These are phyloP conservation scores for Hydropsyche betteni DNA, from an alignment of 2,888 invertebrate species.

Conservation along the genomic window DNA sequence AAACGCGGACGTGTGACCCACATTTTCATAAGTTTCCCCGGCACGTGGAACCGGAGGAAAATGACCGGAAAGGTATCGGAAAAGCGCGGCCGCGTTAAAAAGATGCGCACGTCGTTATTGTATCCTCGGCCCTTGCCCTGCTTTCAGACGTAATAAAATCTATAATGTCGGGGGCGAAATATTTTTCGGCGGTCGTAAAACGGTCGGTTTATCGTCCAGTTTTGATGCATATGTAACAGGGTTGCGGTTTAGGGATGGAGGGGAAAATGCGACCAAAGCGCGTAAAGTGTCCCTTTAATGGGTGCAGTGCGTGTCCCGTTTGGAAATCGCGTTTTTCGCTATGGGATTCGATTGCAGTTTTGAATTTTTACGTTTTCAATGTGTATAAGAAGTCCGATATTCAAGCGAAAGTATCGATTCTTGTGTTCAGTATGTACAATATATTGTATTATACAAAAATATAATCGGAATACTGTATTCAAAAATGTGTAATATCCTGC, in stretches of 20 bases:
- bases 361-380: no score
- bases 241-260: not conserved
- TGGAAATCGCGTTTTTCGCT: no score
- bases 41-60: no score
- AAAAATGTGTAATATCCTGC: no score
- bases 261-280: constrained; percentile 11
- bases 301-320: not conserved
- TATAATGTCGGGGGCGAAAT: constrained; percentile 46
- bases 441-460: no score
- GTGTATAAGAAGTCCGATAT: no score
- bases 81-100: no score
- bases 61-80: no score
- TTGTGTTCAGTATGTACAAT: no score
- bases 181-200: constrained; percentile 36
- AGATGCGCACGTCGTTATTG: constrained; percentile 2
- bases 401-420: no score
- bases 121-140: not conserved
- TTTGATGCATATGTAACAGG: constrained; percentile 36
- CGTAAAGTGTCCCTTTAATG: constrained; percentile 28
- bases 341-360: no score
- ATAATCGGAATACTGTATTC: no score
- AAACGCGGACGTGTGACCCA: constrained; percentile 11
- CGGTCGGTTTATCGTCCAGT: constrained; percentile 29
- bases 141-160: constrained; percentile 43
- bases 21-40: not conserved